Conservation (phyloP, 1,140 invertebrate species). For the Goniozus legneri region DNA sequence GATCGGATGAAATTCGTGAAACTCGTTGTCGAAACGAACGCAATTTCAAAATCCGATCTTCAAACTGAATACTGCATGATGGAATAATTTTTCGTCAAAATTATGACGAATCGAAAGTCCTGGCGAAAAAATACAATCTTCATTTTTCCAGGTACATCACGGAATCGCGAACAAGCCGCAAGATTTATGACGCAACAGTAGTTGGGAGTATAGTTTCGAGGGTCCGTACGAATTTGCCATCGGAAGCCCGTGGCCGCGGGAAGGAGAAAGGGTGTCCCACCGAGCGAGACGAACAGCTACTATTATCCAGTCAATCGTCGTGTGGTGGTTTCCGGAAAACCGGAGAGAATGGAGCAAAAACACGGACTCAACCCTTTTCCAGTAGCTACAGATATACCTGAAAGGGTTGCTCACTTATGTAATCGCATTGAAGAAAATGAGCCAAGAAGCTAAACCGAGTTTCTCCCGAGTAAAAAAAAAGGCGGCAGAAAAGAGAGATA, state of each 20-base stretch:
- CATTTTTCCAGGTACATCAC: background rate
- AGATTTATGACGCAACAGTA: conserved; percentile 1
- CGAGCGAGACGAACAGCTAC: conserved; percentile 23
- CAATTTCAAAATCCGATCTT: no score
- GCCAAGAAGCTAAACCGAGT: background rate
- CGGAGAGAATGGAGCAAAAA: conserved; percentile 32
- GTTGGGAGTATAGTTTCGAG: background rate
- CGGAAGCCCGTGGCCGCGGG: background rate
- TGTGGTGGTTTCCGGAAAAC: conserved; percentile 31
- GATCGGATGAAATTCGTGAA: background rate
- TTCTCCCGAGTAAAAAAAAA: no score
- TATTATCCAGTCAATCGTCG: conserved; percentile 16
- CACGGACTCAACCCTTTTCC: conserved; percentile 8
- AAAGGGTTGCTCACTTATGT: background rate
- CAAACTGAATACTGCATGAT: no score
- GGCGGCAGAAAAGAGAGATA: conserved; percentile 16
- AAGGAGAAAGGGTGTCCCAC: conserved; percentile 14
- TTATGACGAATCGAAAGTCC: background rate
- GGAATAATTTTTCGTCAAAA: background rate
- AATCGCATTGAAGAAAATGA: no score
- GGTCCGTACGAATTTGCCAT: background rate
- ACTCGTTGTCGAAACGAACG: no score
- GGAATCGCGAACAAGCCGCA: background rate
- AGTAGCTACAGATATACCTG: conserved; percentile 2
- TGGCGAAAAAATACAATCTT: no score